Evolutionary conservation across 2,113 vertebrate species (phyloP).

Genomic region (Dasyprocta punctata): DNA sequence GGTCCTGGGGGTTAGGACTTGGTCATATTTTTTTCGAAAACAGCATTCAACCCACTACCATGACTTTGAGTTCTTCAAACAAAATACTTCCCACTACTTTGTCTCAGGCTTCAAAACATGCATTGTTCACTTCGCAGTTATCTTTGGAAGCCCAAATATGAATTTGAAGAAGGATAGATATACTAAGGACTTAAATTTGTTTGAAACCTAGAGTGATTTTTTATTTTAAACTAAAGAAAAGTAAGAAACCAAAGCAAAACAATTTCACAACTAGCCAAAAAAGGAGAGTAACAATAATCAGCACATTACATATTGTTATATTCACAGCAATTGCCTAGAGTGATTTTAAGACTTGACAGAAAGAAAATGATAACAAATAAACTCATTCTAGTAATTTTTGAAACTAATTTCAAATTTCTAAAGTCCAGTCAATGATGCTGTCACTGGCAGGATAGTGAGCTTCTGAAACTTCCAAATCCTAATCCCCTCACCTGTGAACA

Average conservation of each 20-base stretch:
- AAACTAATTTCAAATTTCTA: background rate
- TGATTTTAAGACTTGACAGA: background rate
- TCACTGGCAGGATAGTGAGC: background rate
- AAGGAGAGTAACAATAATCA: no score
- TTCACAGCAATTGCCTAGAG: no score
- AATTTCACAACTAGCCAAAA: no score
- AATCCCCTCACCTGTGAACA: background rate
- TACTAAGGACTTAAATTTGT: background rate
- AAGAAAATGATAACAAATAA: background rate
- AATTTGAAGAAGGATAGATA: background rate
- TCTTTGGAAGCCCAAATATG: background rate
- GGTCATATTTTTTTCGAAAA: background rate
- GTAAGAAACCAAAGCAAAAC: no score
- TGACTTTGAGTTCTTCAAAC: conserved; percentile 34
- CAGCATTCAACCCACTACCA: background rate
- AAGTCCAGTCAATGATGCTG: background rate
- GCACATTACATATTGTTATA: no score
- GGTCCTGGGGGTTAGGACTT: background rate
- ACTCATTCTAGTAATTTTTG: background rate
- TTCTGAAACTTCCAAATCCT: background rate
- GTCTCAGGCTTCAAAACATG: background rate
- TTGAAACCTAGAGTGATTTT: background rate
- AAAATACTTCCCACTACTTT: background rate
- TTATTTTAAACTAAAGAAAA: no score
- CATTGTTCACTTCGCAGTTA: background rate